A percentile compares a stretch with the other conserved stretches of the same genome.
phyloP scores from a whole-genome alignment of 2,888 invertebrate genomes.

The Stenurella melanura region DNA sequence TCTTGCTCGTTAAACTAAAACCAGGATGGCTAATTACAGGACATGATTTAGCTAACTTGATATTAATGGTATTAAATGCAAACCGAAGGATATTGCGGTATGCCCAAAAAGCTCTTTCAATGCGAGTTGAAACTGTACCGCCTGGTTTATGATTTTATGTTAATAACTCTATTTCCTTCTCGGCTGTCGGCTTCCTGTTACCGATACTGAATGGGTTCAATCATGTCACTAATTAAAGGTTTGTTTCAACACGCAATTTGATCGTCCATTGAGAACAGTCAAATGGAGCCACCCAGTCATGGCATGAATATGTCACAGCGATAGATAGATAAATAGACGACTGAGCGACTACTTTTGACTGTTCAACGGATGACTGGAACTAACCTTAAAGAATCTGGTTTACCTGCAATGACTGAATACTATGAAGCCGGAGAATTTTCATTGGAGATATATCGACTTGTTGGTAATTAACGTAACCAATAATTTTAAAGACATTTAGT shows the following conservation, averaged over 20 bases:
- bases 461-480: not conserved
- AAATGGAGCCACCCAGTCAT: too few relatives aligned
- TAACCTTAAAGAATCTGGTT: not conserved
- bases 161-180: conserved; percentile 18
- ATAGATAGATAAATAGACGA: too few relatives aligned
- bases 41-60: conserved; percentile 39
- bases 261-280: too few relatives aligned
- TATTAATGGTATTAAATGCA: conserved; percentile 40
- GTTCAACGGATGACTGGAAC: too few relatives aligned
- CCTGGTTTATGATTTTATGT: conserved; percentile 10
- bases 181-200: not conserved
- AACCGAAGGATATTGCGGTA: conserved; percentile 33
- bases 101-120: not conserved
- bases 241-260: too few relatives aligned
- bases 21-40: conserved; percentile 33
- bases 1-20: conserved; percentile 38
- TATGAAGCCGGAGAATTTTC: not conserved
- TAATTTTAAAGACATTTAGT: too few relatives aligned
- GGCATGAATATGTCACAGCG: too few relatives aligned
- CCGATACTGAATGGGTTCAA: conserved; percentile 9
- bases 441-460: not conserved
- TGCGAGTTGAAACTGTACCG: conserved; percentile 4
- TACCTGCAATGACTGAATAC: not conserved
- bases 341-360: too few relatives aligned
- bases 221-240: too few relatives aligned